Evolutionary conservation across 2,797 vertebrate genomes (phyloP), one percentile per base, ranked within the genome.

Genomic region (Hafferia zeledoni): DNA sequence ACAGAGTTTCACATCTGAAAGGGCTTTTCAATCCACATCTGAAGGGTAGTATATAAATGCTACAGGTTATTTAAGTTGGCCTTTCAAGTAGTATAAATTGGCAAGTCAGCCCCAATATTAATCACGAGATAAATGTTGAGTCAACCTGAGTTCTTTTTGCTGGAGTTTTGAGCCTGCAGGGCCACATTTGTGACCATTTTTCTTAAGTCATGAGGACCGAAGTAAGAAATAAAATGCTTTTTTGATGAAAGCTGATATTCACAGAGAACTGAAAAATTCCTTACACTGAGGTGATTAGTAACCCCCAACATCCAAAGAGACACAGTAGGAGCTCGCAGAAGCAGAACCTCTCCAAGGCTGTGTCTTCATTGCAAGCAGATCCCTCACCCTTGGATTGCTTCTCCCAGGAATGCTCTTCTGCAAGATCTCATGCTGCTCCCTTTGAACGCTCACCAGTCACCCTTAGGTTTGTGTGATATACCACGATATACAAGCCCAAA

Each of bases 41-140:
- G 87, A 94, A 80, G 33, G 35, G 59, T 64, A 83, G 75, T 56
- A 79, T 67, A 93, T 87, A 93, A 95, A 94, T 52, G 64, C 70
- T 87, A 89, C 64, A 84, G 78, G 67, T 96, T 94, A 93, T 94
- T 94, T 92, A 85, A 82, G 74, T 83, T 7, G 6, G 64, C 79
- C 82, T 83, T 95, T 89, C 91, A 92, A 93, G 81, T 60, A 89
- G 82, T 71, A 91, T 89, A 89, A 93, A 91, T 61, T 89, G 87
- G 56, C 5, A 7, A 92, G 68, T 77, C 75, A 89, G 71, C 30
- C 72, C 53, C 43, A 57, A 17, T 83, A 95, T 95, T 93, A 96
- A 92, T 96, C 82, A 85, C 2, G 35, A 92, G 84, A 93, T 46
- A 91, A 84, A 90, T 63, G 44, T 52, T 41, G 50, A 79, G 83